A percentile compares a stretch with the other conserved stretches of the same genome.
These are phyloP conservation scores for Pollenia angustigena DNA, from an alignment of 2,888 invertebrate genomes.

Conservation along the genomic window DNA sequence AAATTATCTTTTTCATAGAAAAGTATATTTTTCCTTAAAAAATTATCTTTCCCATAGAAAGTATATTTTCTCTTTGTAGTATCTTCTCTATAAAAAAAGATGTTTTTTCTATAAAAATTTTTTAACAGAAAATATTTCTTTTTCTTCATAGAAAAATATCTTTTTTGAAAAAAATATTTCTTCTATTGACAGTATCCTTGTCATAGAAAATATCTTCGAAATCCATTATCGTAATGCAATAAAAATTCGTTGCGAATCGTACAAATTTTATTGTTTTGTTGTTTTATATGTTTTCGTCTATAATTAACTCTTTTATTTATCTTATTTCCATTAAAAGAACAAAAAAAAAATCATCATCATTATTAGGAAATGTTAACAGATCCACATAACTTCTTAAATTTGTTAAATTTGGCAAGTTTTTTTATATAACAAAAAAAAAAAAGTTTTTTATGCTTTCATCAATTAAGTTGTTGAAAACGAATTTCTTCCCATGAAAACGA, in stretches of 20 bases:
- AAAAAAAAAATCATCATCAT: not conserved
- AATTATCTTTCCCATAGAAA: too few relatives aligned
- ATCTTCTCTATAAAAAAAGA: too few relatives aligned
- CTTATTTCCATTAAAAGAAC: not conserved
- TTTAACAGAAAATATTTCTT: too few relatives aligned
- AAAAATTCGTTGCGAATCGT: not conserved
- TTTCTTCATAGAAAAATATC: too few relatives aligned
- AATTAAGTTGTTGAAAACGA: slow-evolving; percentile 32
- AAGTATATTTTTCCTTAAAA: too few relatives aligned
- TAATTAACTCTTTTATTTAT: slow-evolving; percentile 24
- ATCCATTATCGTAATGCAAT: too few relatives aligned
- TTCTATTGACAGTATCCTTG: too few relatives aligned
- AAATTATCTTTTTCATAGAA: too few relatives aligned
- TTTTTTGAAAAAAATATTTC: too few relatives aligned
- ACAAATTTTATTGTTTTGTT: not conserved
- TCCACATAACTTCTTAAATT: slow-evolving; percentile 21
- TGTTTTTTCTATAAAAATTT: too few relatives aligned
- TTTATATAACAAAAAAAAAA: not conserved
- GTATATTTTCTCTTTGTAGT: too few relatives aligned
- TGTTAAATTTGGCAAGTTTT: not conserved
- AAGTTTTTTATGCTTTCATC: not conserved
- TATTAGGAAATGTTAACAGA: not conserved
- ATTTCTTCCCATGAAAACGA: slow-evolving; percentile 34
- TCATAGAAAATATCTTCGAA: too few relatives aligned
- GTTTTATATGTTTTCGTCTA: not conserved